Evolutionary conservation across 1,140 invertebrate species (phyloP), one percentile per base, ranked within the genome.

Genomic region (Phortica variegata): DNA sequence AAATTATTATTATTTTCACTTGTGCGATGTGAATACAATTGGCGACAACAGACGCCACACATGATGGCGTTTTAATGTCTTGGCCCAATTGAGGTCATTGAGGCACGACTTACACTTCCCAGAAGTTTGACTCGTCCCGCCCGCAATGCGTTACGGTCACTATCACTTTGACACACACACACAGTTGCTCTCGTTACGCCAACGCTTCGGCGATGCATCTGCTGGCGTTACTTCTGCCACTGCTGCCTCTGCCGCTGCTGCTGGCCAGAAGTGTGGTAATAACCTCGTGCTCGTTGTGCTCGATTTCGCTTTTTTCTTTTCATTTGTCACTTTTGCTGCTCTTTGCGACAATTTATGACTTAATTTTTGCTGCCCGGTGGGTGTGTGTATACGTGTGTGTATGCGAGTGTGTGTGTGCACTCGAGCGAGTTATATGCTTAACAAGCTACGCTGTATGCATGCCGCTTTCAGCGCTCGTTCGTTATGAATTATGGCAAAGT

Each of bases 401-500:
- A n/a, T n/a, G n/a, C n/a, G n/a, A n/a, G n/a, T n/a, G n/a, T 26
- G 5, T 26, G 23, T 26, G 23, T 26, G 23, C 23, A 26, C 10
- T 52, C 37, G 42, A 58, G 38, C 50, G 48, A 52, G 50, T 65
- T 60, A 49, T 66, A 60, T 68, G 54, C 47, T 49, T 49, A 66
- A 68, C 54, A 57, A 60, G 60, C 52, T 34, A 46, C 33, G 34
- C 45, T 49, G 45, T 38, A 10, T 18, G 36, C 16, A 17, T 38
- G 36, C 36, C 17, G 20, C 37, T 44, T 15, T 47, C 32, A 41
- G 44, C 44, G 49, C 52, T 58, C 29, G 58, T 68, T n/a, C n/a
- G n/a, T n/a, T n/a, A n/a, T n/a, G n/a, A 68, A 60, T 68, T 63
- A 60, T 68, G 63, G 63, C 63, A 63, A 68, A 47, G 60, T 40